Evolutionary conservation across 2,113 vertebrate genomes (phyloP).

Genomic region (Oplegnathus fasciatus): DNA sequence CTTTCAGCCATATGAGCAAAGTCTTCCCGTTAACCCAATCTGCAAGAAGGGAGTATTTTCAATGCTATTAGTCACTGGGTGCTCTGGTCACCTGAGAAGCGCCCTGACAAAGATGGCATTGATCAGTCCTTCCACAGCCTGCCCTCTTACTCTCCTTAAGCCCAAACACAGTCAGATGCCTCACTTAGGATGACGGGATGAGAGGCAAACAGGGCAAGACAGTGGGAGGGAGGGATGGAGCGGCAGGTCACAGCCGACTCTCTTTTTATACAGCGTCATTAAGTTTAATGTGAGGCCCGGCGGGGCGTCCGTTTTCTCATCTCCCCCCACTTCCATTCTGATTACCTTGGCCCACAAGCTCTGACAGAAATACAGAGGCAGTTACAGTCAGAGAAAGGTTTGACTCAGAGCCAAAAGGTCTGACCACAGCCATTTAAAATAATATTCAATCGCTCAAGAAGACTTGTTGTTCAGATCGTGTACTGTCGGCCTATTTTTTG

Average conservation of each 20-base stretch:
- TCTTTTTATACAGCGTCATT: constrained; percentile 68
- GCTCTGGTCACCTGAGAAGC: constrained; percentile 73
- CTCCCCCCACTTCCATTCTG: constrained; percentile 54
- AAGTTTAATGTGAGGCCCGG: constrained; percentile 71
- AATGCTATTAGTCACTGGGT: constrained; percentile 66
- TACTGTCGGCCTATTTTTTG: constrained; percentile 27
- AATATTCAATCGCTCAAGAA: constrained; percentile 47
- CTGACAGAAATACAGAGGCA: constrained; percentile 60
- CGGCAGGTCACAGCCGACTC: constrained; percentile 37
- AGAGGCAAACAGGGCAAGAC: constrained; percentile 36
- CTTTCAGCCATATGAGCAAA: constrained; percentile 51
- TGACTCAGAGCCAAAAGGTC: constrained; percentile 46
- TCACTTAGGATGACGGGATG: constrained; percentile 38
- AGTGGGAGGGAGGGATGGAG: constrained; percentile 24
- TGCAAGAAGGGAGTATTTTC: constrained; percentile 57
- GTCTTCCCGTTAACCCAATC: constrained; percentile 56
- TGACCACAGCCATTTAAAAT: constrained; percentile 43
- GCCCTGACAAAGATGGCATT: constrained; percentile 78
- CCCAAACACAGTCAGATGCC: constrained; percentile 33
- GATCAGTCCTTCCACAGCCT: constrained; percentile 56
- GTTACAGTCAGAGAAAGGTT: constrained; percentile 38
- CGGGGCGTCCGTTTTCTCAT: constrained; percentile 63
- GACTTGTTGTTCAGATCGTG: constrained; percentile 31
- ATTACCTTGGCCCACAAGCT: constrained; percentile 50
- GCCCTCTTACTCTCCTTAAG: constrained; percentile 15